Evolutionary conservation across 1,140 invertebrate genomes (phyloP), one percentile per base, ranked within the genome.

Genomic region (Hypsibius dujardini): DNA sequence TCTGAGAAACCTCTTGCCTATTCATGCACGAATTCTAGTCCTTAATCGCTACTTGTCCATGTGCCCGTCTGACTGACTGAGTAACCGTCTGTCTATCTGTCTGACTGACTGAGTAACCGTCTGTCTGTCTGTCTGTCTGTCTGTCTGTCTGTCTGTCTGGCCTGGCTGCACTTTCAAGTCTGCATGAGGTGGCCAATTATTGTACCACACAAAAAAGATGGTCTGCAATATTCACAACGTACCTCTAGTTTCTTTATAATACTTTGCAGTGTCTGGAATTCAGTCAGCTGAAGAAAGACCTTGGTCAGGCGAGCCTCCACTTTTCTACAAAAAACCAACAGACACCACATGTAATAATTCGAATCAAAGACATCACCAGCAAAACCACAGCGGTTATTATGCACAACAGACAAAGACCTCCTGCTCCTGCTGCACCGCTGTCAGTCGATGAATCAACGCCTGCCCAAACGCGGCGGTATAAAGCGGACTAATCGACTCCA

Each of bases 381-480:
- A 56, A 56, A 7, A 56, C 50, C 50, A 56, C n/a, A n/a, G n/a
- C n/a, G n/a, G n/a, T n/a, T n/a, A 56, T 7, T 7, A 56, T 7
- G 50, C 7, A 56, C n/a, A 56, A 56, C 50, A 7, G n/a, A 56
- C 50, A n/a, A 3, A 7, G 7, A 14, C 42, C 45, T 70, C 12
- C 47, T 14, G 46, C n/a, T 73, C 15, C 46, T 73, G 15, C 50
- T 76, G 79, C 15, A 84, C 72, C 46, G 77, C 74, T 50, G 79
- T 75, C 2, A 85, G 75, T 74, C 84, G 85, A 69, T 81, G 75
- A 59, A 83, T 73, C 1, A 91, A 79, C 62, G 85, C 84, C 71
- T 86, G 85, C 1, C 86, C 85, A 78, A 92, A 92, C 0, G 87
- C 87, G 73, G 86, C 81, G 71, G 84, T 83, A 78, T 89, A 92